Evolutionary conservation across 1,140 invertebrate species (phyloP).

Genomic region (Oncopeltus fasciatus): DNA sequence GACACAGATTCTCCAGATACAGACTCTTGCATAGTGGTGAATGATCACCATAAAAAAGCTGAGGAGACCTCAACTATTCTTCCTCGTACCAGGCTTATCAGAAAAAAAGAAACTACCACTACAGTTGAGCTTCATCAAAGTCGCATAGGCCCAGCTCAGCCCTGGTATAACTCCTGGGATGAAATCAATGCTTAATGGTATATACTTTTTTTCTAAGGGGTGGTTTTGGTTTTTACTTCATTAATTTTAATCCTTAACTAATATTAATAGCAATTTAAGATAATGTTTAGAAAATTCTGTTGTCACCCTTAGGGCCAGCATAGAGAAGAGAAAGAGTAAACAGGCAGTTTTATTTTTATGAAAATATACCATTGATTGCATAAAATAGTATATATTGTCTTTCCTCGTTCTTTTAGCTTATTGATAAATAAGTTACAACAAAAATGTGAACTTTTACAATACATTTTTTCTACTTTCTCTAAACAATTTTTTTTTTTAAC

Average conservation of each 20-base stretch:
- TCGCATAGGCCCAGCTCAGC: conserved; percentile 1
- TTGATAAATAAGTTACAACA: too few relatives aligned
- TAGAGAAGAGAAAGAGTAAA: background rate
- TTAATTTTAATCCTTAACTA: background rate
- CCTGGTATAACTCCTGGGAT: conserved; percentile 74
- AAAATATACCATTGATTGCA: background rate
- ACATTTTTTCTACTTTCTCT: too few relatives aligned
- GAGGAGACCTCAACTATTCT: conserved; percentile 20
- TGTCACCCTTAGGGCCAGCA: background rate
- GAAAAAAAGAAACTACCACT: background rate
- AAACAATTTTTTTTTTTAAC: too few relatives aligned
- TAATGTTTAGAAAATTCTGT: background rate
- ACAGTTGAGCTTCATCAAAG: conserved; percentile 1
- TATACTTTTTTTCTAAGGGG: background rate
- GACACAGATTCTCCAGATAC: conserved; percentile 27
- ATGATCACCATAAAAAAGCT: conserved; percentile 44
- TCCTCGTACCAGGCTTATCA: conserved; percentile 23
- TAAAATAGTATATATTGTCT: too few relatives aligned
- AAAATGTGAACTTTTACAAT: too few relatives aligned
- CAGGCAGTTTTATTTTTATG: background rate
- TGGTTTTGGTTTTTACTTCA: background rate
- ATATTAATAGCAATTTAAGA: background rate
- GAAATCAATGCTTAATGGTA: conserved; percentile 21
- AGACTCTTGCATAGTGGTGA: conserved; percentile 52
- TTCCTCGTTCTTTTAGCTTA: too few relatives aligned